phyloP scores from a whole-genome alignment of 2,113 vertebrate genomes.

The Arothron firmamentum region DNA sequence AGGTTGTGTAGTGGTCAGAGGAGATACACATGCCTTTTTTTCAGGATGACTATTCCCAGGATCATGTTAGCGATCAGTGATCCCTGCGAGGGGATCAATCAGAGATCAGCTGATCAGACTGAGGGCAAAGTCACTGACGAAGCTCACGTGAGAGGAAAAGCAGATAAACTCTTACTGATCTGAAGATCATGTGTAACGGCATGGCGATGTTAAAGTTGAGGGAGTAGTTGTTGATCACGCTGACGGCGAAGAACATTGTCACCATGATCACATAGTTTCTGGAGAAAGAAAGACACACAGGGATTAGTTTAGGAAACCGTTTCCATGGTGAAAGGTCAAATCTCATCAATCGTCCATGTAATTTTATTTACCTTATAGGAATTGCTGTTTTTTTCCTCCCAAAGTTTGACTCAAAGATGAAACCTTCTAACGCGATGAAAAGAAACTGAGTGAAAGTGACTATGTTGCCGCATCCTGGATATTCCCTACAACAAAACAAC shows the following conservation, averaged over 20 bases:
- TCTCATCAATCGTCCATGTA: not conserved
- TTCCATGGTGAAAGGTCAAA: not conserved
- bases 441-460: slow-evolving; percentile 95
- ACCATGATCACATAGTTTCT: slow-evolving; percentile 94
- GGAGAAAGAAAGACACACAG: not conserved
- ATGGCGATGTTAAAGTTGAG: slow-evolving; percentile 95
- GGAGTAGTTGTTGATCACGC: slow-evolving; percentile 95
- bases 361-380: slow-evolving; percentile 80
- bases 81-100: slow-evolving; percentile 75
- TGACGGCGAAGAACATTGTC: slow-evolving; percentile 96
- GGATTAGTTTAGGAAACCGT: not conserved
- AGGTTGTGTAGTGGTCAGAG: not conserved
- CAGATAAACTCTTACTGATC: slow-evolving; percentile 85
- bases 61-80: slow-evolving; percentile 97
- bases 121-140: not conserved
- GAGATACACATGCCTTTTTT: slow-evolving; percentile 82
- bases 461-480: slow-evolving; percentile 95
- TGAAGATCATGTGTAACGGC: slow-evolving; percentile 98
- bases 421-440: slow-evolving; percentile 91
- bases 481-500: slow-evolving; percentile 73
- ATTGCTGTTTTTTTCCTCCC: slow-evolving; percentile 87
- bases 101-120: not conserved
- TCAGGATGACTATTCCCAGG: slow-evolving; percentile 90
- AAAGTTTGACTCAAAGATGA: slow-evolving; percentile 86
- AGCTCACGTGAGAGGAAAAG: not conserved